These are phyloP conservation scores for Labeo catla DNA, from an alignment of 2,113 vertebrate genomes.

Conservation along the genomic window DNA sequence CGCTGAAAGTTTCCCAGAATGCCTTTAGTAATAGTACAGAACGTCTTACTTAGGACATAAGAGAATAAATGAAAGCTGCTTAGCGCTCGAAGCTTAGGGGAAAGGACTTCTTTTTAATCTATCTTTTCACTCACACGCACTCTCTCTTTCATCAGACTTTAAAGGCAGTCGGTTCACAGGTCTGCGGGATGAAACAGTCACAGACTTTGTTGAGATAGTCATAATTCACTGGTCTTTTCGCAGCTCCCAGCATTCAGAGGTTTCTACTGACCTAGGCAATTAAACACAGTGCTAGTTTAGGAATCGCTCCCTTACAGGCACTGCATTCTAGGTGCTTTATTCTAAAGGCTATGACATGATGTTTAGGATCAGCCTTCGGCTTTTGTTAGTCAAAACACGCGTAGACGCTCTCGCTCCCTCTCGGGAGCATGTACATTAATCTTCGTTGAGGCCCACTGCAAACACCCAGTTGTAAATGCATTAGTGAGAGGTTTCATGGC, in stretches of 20 bases:
- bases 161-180: constrained; percentile 51
- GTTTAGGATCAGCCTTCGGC: constrained; percentile 27
- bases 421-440: constrained; percentile 30
- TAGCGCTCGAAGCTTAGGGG: constrained; percentile 49
- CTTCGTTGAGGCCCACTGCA: constrained; percentile 49
- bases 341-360: constrained; percentile 31
- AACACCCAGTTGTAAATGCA: constrained; percentile 59
- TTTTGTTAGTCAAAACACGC: constrained; percentile 37
- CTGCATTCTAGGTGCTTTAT: not conserved
- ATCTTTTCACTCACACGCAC: constrained; percentile 17
- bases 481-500: constrained; percentile 58
- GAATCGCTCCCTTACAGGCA: constrained; percentile 6
- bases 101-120: constrained; percentile 58
- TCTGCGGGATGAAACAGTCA: constrained; percentile 47
- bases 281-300: not conserved
- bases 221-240: constrained; percentile 35
- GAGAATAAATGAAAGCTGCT: constrained; percentile 51
- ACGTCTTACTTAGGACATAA: constrained; percentile 47
- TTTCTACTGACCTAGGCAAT: constrained; percentile 21
- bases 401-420: constrained; percentile 2
- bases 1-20: constrained; percentile 32
- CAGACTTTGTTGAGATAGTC: constrained; percentile 36
- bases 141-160: constrained; percentile 52
- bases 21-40: constrained; percentile 47
- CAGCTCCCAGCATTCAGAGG: constrained; percentile 20